Evolutionary conservation across 2,888 invertebrate genomes (phyloP), one percentile per base, ranked within the genome.

Genomic region (Parnassius mnemosyne): DNA sequence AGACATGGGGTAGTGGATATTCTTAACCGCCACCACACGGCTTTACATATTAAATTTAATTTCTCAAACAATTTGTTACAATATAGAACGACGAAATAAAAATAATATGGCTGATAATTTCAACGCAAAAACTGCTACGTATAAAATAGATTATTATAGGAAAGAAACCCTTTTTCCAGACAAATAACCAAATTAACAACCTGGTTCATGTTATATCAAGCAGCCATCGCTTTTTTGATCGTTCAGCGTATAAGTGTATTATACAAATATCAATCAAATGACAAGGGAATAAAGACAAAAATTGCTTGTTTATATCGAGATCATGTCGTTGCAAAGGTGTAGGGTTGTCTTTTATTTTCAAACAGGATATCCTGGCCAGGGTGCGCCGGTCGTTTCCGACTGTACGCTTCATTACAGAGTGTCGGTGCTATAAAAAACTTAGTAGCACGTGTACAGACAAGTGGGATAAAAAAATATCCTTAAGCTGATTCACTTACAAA

Each of bases 331-430:
- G 69, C 66, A 77, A 80, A 83, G 83, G 85, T 85, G 85, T 80
- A 79, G 84, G 86, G 85, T 83, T 78, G 83, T 82, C 84, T 86
- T 88, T 88, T 87, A 84, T 87, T 87, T 86, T 84, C 76, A 84
- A 85, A 89, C 89, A 88, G 88, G 88, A 89, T 87, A 87, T 89
- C 88, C 88, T 87, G 86, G 73, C 77, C 71, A 78, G 81, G 76
- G 82, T 74, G 75, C 73, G 78, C 72, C 75, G 75, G 79, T 77
- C 75, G 73, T 84, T 85, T 85, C 86, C 83, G 80, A 84, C 76
- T 81, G 78, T 79, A 82, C 81, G 83, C 81, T 83, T 86, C 79
- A 80, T 85, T 85, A 82, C 71, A 79, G 46, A 47, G 72, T 73
- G 81, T 69, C 75, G 74, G 76, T 69, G 69, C 73, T 78, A 82